Evolutionary conservation across 2,797 vertebrate species (phyloP), one percentile per base, ranked within the genome.

Genomic region (Mus minutoides): DNA sequence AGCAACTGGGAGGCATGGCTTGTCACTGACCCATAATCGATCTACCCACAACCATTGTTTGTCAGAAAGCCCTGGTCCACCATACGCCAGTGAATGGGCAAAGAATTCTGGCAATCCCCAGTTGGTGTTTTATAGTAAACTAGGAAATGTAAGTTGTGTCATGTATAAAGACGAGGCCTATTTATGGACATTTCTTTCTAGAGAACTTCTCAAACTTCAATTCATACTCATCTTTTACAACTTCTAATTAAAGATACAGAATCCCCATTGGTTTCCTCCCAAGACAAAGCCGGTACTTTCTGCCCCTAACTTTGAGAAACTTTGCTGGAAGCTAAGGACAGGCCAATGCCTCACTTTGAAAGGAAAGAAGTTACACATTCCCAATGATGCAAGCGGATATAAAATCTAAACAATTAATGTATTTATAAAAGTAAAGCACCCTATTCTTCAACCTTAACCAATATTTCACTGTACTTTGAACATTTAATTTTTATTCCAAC

Each of bases 401-500:
- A 43, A 43, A 56, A 67, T 71, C 43, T 85, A 67, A 77, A 22
- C 10, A 67, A 46, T 6, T 84, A 86, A 84, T 13, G 0, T 64
- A 37, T 86, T 90, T 82, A 22, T 58, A 71, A 54, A 92, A 86
- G 11, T 26, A 78, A 92, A 87, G 16, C 1, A 12, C 7, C 14
- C 37, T 82, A 58, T 86, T 19, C 31, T 89, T 21, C 0, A 73
- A 69, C 11, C 13, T 46, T 64, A 87, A 93, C 37, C 14, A 84
- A 77, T 73, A 60, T 90, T 92, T 90, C 19, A 80, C 0, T 56
- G 1, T 37, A 85, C 77, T 3, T 62, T 75, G 12, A 89, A 17
- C 40, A 78, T 87, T 95, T 62, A 69, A 69, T 90, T 91, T 97
- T 71, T 26, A 89, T 79, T 84, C 46, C 96, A 91, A 69, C 22